Evolutionary conservation across 1,140 invertebrate species (phyloP).

Genomic region (Calosoma granatense): DNA sequence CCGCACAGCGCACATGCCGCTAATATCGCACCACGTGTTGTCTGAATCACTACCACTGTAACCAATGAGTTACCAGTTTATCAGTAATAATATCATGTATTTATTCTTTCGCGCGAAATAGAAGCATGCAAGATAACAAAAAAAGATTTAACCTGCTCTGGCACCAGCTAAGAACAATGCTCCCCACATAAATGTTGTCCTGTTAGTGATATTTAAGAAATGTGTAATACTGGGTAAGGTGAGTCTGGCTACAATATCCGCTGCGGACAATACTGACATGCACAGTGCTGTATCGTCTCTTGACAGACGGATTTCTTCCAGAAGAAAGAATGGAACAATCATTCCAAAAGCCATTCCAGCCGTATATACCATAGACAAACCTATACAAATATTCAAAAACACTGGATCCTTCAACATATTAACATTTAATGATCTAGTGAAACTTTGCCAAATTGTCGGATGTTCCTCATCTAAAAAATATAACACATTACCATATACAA

Average conservation of each 20-base stretch:
- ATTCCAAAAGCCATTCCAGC: slow-evolving; percentile 59
- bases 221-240: slow-evolving; percentile 52
- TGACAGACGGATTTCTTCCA: slow-evolving; percentile 41
- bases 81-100: too few species aligned
- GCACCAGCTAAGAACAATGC: slow-evolving; percentile 27
- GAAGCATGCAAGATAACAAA: too few species aligned
- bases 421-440: too few species aligned
- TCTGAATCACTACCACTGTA: slow-evolving; percentile 42
- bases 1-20: slow-evolving; percentile 44
- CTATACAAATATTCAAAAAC: slow-evolving; percentile 54
- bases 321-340: slow-evolving; percentile 54
- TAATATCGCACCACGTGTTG: slow-evolving; percentile 34
- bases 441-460: too few species aligned
- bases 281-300: slow-evolving; percentile 49
- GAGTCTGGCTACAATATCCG: slow-evolving; percentile 54
- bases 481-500: too few species aligned
- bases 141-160: slow-evolving; percentile 26
- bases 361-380: slow-evolving; percentile 51
- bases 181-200: slow-evolving; percentile 41
- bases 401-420: slow-evolving; percentile 45
- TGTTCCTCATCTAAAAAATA: too few species aligned
- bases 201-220: slow-evolving; percentile 45
- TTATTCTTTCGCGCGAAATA: too few species aligned
- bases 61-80: too few species aligned
- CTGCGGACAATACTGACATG: slow-evolving; percentile 50